These are phyloP conservation scores for Heliconius erato DNA, from an alignment of 2,888 invertebrate species.

Conservation along the genomic window DNA sequence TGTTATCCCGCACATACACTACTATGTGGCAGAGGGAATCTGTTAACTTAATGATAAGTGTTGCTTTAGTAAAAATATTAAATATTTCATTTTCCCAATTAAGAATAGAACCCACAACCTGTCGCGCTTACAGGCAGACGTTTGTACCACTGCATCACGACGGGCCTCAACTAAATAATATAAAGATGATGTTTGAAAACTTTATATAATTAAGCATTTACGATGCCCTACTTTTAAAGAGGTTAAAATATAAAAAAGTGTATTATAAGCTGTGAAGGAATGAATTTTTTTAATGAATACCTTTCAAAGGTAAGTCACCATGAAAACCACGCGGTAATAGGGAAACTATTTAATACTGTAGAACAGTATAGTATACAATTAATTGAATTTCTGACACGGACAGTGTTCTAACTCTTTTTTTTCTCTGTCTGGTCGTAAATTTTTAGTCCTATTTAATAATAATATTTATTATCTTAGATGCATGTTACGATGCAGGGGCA, in stretches of 20 bases:
- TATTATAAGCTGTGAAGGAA: not conserved
- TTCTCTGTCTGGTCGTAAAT: not conserved
- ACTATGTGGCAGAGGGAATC: too few species aligned
- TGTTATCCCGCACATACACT: too few species aligned
- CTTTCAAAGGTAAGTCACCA: slow-evolving; percentile 2
- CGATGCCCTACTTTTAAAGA: slow-evolving; percentile 9
- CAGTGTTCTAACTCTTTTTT: not conserved
- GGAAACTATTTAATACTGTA: not conserved
- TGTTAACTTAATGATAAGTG: too few species aligned
- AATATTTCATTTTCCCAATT: too few species aligned
- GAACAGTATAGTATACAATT: not conserved
- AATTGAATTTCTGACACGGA: not conserved
- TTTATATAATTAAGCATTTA: slow-evolving; percentile 10
- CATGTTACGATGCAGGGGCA: not conserved
- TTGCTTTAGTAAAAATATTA: too few species aligned
- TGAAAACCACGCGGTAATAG: not conserved
- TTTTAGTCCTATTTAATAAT: not conserved
- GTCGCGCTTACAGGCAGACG: too few species aligned
- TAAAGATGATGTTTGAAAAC: not conserved
- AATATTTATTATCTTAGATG: not conserved
- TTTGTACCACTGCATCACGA: too few species aligned
- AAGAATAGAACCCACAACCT: too few species aligned
- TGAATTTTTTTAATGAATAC: slow-evolving; percentile 21
- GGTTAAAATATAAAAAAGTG: slow-evolving; percentile 9
- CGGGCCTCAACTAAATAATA: too few species aligned